Evolutionary conservation across 2,888 invertebrate genomes (phyloP), one percentile per base, ranked within the genome.

Genomic region (Anticlea derivata): DNA sequence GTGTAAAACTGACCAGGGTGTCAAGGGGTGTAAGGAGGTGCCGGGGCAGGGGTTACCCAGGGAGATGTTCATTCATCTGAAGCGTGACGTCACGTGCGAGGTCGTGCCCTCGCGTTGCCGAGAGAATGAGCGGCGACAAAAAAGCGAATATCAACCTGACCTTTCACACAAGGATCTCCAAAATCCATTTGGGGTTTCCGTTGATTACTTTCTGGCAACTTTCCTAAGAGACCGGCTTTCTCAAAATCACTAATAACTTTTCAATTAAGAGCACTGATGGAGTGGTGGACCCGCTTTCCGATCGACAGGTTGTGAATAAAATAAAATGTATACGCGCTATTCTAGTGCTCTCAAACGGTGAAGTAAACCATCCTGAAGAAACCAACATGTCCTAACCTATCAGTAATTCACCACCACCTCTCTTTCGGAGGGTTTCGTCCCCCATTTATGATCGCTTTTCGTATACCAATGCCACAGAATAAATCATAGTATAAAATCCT

Each of bases 21-120:
- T 66, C 69, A 54, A 68, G 63, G 62, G 50, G 49, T 56, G 58
- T 29, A 22, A 44, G 54, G 44, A 60, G 60, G 53, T 56, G 60
- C 45, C 48, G 47, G 47, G 58, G 57, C 47, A 51, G 60, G 60
- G 56, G 70, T 72, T 58, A 63, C 50, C 63, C 57, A 68, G 74
- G 78, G 68, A 72, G 76, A 58, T 81, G 82, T 83, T 84, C 88
- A 86, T 87, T 88, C 88, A 87, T 86, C 82, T 79, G 81, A 69
- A 62, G 60, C 70, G 74, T 86, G 85, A 86, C 87, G 87, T 86
- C 86, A 86, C 74, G 68, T 61, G 58, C 78, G 79, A 80, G 87
- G 86, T 86, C 86, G 70, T 83, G 85, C 78, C 86, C 87, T 81
- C 81, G 70, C 62, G 60, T 63, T 65, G 70, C 63, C 57, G 64